Evolutionary conservation across 1,140 invertebrate genomes (phyloP).

Genomic region (Calliopsis andreniformis): DNA sequence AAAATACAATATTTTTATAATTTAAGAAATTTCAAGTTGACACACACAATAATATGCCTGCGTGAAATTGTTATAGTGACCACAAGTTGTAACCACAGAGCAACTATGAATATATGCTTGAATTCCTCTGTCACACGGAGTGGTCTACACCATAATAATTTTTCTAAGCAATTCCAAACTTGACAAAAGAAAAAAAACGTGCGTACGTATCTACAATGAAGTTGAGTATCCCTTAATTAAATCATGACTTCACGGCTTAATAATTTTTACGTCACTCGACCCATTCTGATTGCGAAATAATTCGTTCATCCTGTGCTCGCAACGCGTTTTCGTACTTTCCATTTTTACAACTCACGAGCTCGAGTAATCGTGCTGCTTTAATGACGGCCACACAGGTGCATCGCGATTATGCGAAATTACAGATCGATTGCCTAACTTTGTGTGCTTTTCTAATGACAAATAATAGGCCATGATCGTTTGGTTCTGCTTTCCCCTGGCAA

Average conservation of each 20-base stretch:
- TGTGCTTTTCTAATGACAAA: background rate
- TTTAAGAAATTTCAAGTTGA: no score
- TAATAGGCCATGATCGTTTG: slow-evolving; percentile 8
- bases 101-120: no score
- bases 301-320: background rate
- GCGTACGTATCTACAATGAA: background rate
- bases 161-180: no score
- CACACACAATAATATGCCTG: no score
- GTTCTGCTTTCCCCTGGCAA: slow-evolving; percentile 46
- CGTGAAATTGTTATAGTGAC: no score
- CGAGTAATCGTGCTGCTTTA: background rate
- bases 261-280: background rate
- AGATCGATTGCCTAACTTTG: slow-evolving; percentile 5
- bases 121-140: no score
- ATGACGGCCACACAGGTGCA: background rate
- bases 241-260: background rate
- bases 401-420: background rate
- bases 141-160: no score
- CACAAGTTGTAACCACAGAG: no score
- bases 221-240: background rate
- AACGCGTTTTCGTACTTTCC: background rate
- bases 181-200: no score
- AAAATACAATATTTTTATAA: no score
- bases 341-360: background rate
- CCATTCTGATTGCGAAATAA: background rate